Evolutionary conservation across 2,797 vertebrate species (phyloP), one percentile per base, ranked within the genome.

Genomic region (Propithecus deckenii): DNA sequence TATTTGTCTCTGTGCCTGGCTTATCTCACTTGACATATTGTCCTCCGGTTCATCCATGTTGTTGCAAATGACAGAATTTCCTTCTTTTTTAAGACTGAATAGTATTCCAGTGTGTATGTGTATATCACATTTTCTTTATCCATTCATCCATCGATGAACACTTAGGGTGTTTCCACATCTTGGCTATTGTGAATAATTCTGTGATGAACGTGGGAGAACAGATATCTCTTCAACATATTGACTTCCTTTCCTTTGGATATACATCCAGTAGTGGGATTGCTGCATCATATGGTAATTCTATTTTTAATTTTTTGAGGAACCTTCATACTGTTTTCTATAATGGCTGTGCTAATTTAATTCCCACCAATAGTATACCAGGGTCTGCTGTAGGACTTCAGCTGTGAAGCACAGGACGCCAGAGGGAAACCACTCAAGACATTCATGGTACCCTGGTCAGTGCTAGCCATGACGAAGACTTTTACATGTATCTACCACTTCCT

Each of bases 401-500:
- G 55, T 32, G 61, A 83, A 30, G 25, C 57, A 25, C 55, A 0
- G 71, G 91, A 92, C 18, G 0, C n/a, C 75, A 86, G 85, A 97
- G 87, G 48, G 93, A 97, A 98, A 89, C 86, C 89, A 43, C 96
- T 91, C 91, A 61, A 72, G 28, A 0, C 46, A 2, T 13, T 30
- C 5, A 2, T 0, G 0, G 57, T 12, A 69, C 28, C 67, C 93
- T 0, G 30, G 46, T 91, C 59, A 35, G 81, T 75, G 10, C 86
- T 65, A 92, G 96, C 84, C 92, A 99, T 99, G 99, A 97, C 84
- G 41, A 91, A 95, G 72, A 93, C 92, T 20, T 96, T 96, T n/a
- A 95, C 96, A 0, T 86, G 98, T 9, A 18, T 79, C 2, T 99
- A 99, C 97, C 99, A 99, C 91, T 97, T 99, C 88, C 81, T 98